Evolutionary conservation across 2,113 vertebrate species (phyloP).

Genomic region (Jaculus jaculus): DNA sequence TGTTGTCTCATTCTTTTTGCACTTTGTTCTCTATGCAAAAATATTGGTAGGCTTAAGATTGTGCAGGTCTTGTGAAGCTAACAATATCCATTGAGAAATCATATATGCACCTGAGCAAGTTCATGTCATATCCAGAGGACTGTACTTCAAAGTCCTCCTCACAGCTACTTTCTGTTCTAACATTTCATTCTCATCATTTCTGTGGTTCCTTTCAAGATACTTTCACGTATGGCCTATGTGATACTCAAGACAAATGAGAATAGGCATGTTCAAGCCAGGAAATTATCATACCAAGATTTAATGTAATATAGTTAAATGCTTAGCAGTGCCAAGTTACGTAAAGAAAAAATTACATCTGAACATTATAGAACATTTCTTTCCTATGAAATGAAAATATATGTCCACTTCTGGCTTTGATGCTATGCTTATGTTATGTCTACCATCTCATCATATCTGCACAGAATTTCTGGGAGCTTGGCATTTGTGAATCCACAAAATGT

Average conservation of each 20-base stretch:
- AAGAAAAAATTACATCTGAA: constrained; percentile 5
- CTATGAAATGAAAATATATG: neutral
- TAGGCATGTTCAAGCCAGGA: neutral
- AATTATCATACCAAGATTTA: neutral
- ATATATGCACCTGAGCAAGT: too few relatives aligned
- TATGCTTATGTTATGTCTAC: neutral
- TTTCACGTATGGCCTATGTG: neutral
- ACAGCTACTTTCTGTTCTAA: neutral
- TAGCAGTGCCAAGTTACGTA: neutral
- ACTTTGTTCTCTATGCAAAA: too few relatives aligned
- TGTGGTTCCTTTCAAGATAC: neutral
- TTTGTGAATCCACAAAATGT: constrained; percentile 11
- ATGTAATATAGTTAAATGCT: constrained; percentile 10
- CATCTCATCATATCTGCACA: constrained; percentile 17
- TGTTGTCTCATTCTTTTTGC: too few relatives aligned
- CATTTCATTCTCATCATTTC: neutral
- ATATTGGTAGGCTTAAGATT: too few relatives aligned
- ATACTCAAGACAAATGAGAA: neutral
- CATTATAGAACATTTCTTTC: constrained; percentile 14
- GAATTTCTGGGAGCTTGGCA: constrained; percentile 14
- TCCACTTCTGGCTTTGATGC: neutral
- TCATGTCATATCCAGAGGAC: too few relatives aligned
- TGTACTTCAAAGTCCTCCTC: too few relatives aligned
- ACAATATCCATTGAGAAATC: too few relatives aligned
- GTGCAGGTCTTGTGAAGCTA: too few relatives aligned